Percentiles rank a stretch among this genome's conserved stretches.
phyloP scores from a whole-genome alignment of 2,113 vertebrate species.

The Cheirogaleus medius region DNA sequence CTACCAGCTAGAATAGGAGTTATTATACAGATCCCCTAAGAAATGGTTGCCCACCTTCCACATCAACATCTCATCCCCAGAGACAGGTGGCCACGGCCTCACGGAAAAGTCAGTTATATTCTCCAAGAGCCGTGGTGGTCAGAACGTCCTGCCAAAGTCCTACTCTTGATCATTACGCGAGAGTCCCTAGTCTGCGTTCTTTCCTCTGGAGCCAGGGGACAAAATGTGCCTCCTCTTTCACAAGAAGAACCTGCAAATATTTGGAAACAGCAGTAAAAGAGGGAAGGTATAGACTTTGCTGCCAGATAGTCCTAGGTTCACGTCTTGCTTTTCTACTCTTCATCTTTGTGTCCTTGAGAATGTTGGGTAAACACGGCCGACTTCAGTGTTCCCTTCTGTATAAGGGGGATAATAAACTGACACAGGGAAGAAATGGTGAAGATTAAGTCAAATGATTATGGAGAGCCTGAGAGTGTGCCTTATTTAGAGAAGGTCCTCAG shows the following conservation, averaged over 20 bases:
- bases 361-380: not conserved
- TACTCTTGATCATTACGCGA: not conserved
- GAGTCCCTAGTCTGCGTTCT: not conserved
- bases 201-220: not conserved
- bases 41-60: not conserved
- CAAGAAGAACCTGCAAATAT: not conserved
- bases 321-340: not conserved
- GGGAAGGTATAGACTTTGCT: not conserved
- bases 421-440: not conserved
- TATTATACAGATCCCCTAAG: not conserved
- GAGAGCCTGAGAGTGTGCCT: not conserved
- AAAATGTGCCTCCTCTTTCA: not conserved
- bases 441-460: not conserved
- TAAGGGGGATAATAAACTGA: not conserved
- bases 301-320: not conserved
- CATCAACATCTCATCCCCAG: not conserved
- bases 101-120: not conserved
- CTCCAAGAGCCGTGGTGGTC: fast-evolving
- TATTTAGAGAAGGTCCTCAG: too few species aligned
- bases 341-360: not conserved
- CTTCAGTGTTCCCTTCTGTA: not conserved
- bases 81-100: not conserved
- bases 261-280: not conserved
- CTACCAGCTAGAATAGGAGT: not conserved
- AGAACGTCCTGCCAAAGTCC: not conserved